These are phyloP conservation scores for Semicossyphus pulcher DNA, from an alignment of 2,113 vertebrate species.

Conservation along the genomic window DNA sequence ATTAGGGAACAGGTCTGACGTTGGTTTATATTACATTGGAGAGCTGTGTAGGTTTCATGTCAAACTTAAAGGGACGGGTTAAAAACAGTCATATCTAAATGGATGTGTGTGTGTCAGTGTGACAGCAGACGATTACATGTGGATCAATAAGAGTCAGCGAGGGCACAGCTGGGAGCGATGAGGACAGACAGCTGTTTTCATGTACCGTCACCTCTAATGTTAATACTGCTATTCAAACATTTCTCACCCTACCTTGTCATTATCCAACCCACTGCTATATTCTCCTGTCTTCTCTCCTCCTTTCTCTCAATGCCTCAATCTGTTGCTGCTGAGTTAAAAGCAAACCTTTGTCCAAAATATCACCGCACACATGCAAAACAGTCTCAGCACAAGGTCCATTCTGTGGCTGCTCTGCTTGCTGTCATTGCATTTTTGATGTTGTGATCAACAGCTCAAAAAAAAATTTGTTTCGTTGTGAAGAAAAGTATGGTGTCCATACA, in stretches of 20 bases:
- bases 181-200: slow-evolving; percentile 47
- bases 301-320: background rate
- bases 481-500: background rate
- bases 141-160: slow-evolving; percentile 41
- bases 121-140: slow-evolving; percentile 38
- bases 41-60: too few relatives aligned
- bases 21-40: too few relatives aligned
- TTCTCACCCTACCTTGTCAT: background rate
- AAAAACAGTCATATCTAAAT: background rate
- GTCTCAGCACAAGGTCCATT: background rate
- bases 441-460: too few relatives aligned
- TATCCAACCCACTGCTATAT: background rate
- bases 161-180: slow-evolving; percentile 32
- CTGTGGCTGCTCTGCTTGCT: background rate
- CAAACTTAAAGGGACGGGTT: too few relatives aligned
- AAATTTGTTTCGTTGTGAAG: too few relatives aligned
- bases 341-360: background rate
- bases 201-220: too few relatives aligned
- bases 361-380: background rate
- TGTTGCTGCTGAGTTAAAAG: background rate
- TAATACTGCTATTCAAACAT: background rate
- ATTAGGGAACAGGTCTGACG: too few relatives aligned
- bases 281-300: background rate
- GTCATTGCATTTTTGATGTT: too few relatives aligned
- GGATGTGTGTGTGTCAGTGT: slow-evolving; percentile 7